Percentiles rank a stretch among this genome's conserved stretches.
Evolutionary conservation across 2,888 invertebrate species (phyloP).

Genomic region (Eupithecia centaureata): DNA sequence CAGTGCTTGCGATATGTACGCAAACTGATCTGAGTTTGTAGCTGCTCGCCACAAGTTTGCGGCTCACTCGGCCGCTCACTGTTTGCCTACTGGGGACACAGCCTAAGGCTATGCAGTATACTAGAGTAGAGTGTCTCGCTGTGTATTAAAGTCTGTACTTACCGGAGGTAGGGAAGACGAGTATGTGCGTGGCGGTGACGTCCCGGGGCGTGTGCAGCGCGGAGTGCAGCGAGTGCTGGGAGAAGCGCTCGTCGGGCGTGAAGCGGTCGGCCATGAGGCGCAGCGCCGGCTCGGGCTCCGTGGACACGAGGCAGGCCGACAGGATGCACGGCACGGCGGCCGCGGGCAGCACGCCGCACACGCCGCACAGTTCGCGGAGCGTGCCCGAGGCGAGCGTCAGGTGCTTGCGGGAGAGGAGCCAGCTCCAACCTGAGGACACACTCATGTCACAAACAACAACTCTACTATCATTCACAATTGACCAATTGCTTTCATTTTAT

Average conservation of each 20-base stretch:
- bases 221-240: constrained; percentile 93
- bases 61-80: too few species aligned
- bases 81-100: too few species aligned
- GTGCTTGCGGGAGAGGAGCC: constrained; percentile 95
- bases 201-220: constrained; percentile 97
- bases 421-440: constrained; percentile 90
- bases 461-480: not conserved
- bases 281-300: constrained; percentile 95
- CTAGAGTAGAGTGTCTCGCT: not conserved
- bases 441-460: not conserved
- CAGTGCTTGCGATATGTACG: too few species aligned
- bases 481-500: not conserved
- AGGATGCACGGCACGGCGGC: constrained; percentile 95
- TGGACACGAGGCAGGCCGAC: constrained; percentile 98
- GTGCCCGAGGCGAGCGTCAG: constrained; percentile 93
- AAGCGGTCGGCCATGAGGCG: constrained; percentile 97
- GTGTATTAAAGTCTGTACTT: not conserved
- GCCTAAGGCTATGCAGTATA: not conserved
- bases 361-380: constrained; percentile 95
- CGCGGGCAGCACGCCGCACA: constrained; percentile 93
- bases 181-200: constrained; percentile 98
- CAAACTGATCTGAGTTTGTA: too few species aligned
- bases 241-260: constrained; percentile 97
- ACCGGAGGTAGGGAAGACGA: constrained; percentile 98
- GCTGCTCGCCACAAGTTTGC: too few species aligned